phyloP scores from a whole-genome alignment of 35 echinoderm and acorn worm genomes.

The Heliocidaris tuberculata region DNA sequence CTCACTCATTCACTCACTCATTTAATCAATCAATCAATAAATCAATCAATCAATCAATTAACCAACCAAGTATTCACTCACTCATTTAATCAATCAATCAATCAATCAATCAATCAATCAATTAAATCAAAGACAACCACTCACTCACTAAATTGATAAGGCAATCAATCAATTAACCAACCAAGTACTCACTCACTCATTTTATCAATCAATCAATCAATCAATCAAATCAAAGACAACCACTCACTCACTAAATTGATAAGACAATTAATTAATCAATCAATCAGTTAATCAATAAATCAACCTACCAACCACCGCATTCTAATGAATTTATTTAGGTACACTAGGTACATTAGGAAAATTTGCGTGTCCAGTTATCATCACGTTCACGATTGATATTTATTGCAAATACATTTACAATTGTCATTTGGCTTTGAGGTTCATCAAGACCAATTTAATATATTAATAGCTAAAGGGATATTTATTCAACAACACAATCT shows the following conservation, averaged over 20 bases:
- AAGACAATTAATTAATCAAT: not conserved
- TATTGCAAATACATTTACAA: too few relatives aligned
- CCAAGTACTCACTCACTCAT: not conserved
- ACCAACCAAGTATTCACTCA: not conserved
- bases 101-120: not conserved
- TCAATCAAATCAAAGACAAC: not conserved
- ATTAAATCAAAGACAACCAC: not conserved
- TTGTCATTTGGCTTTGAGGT: too few relatives aligned
- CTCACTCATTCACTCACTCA: not conserved
- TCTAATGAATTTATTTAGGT: too few relatives aligned
- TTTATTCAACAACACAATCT: not conserved
- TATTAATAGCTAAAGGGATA: too few relatives aligned
- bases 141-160: not conserved
- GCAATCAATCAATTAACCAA: not conserved
- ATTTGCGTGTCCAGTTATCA: too few relatives aligned
- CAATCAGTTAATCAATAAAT: not conserved
- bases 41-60: not conserved
- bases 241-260: not conserved
- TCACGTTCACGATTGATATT: too few relatives aligned
- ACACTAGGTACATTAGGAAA: too few relatives aligned
- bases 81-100: not conserved
- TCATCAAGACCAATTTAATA: too few relatives aligned
- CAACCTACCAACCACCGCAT: not conserved
- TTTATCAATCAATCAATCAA: too few relatives aligned
- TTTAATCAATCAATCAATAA: not conserved